These are phyloP conservation scores for Tetranychus piercei DNA, from an alignment of 2,888 invertebrate species.

Conservation along the genomic window DNA sequence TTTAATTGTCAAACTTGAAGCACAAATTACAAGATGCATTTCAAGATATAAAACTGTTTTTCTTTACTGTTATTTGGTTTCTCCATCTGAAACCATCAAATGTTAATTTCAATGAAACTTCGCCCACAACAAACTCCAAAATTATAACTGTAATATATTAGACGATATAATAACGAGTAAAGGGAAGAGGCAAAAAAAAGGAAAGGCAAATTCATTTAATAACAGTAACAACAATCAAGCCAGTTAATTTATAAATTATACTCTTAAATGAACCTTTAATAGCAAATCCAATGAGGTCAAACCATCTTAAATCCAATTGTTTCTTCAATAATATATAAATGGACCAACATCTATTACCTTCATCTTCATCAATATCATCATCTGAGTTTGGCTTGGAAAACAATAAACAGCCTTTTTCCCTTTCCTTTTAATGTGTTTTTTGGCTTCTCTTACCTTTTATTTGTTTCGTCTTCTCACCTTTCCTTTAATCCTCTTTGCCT, in stretches of 20 bases:
- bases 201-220: constrained; percentile 2
- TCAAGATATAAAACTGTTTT: too few relatives aligned
- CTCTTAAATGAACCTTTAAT: constrained; percentile 1
- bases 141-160: too few relatives aligned
- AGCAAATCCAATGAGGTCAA: not conserved
- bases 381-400: not conserved
- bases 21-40: too few relatives aligned
- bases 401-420: not conserved
- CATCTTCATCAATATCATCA: not conserved
- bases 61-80: too few relatives aligned
- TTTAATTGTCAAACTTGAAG: not conserved
- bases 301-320: not conserved
- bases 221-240: not conserved
- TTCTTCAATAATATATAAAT: not conserved
- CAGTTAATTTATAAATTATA: not conserved
- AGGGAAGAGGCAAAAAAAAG: not conserved
- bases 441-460: not conserved
- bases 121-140: too few relatives aligned
- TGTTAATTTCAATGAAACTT: too few relatives aligned
- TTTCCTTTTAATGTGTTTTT: not conserved
- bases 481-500: not conserved
- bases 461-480: not conserved
- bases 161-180: too few relatives aligned
- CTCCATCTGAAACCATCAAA: too few relatives aligned
- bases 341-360: not conserved